Evolutionary conservation across 2,113 vertebrate species (phyloP), one percentile per base, ranked within the genome.

Genomic region (Vulpes lagopus): DNA sequence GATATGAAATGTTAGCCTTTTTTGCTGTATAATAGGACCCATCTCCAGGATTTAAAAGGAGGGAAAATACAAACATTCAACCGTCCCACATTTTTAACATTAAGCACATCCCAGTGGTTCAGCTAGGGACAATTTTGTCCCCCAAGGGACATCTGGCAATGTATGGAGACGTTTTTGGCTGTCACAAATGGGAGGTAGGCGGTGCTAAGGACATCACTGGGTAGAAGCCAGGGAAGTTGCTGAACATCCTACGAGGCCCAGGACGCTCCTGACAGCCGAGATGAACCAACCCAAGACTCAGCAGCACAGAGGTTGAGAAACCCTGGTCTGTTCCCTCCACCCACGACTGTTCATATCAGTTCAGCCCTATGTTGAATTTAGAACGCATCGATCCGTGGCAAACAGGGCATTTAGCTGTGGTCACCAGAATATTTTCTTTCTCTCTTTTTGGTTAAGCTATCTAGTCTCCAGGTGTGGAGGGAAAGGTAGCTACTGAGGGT

Each of bases 41-140:
- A 62, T 85, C 35, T 82, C 93, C 55, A 94, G 67, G 89, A 96
- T 80, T 67, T 88, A 84, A 91, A 97, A 60, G 91, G 32, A 85
- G 49, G 67, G 14, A 60, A 88, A 89, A 71, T 76, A 11, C 2
- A 60, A 49, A 95, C 53, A n/a, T 92, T 89, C 81, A 92, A 59
- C 51, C 67, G 38, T 94, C 7, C 22, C 17, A 85, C 53, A 74
- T 82, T 81, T 57, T 89, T 91, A 80, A 82, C 27, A 35, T 94
- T 69, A 89, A 67, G 23, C 85, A 86, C 95, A 89, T 53, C 71
- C 30, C 64, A 86, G 43, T 62, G 53, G 53, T 89, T 94, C 49
- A 82, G 14, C 22, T 38, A 91, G 71, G 35, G 82, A 19, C 57
- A 64, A 55, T 51, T 93, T 43, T 81, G 16, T 20, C 27, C 14